A percentile compares a stretch with the other conserved stretches of the same genome.
Conservation (phyloP, 1,140 invertebrate species). For the Pseudomyrmex cubaensis region DNA sequence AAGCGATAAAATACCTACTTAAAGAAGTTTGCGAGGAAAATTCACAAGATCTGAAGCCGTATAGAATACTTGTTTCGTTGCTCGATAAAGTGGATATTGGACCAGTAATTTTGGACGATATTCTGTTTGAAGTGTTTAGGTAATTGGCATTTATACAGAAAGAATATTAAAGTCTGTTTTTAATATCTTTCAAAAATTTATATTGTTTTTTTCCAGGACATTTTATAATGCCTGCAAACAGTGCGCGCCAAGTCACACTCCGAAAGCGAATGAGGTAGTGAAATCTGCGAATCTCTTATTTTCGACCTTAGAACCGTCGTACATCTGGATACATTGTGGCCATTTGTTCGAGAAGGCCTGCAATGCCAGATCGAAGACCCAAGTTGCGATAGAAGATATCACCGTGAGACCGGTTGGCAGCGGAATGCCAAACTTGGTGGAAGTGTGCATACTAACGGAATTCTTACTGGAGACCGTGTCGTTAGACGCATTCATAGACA, state of each 20-base stretch:
- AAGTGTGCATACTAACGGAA: conserved; percentile 90
- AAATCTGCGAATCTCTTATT: conserved; percentile 96
- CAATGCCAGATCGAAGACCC: conserved; percentile 77
- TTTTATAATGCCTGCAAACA: conserved; percentile 84
- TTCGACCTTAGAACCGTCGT: conserved; percentile 93
- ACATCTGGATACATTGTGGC: conserved; percentile 94
- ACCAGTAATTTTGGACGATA: conserved; percentile 93
- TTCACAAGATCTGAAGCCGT: conserved; percentile 91
- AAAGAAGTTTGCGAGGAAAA: conserved; percentile 86
- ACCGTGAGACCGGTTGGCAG: conserved; percentile 86
- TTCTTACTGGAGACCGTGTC: conserved; percentile 93
- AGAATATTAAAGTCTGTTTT: not conserved
- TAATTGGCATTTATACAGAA: conserved; percentile 71
- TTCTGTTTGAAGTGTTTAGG: conserved; percentile 94
- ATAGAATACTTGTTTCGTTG: conserved; percentile 94
- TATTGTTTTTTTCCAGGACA: conserved; percentile 80
- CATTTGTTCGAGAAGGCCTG: conserved; percentile 89
- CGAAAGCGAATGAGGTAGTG: conserved; percentile 87
- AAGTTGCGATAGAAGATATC: conserved; percentile 64
- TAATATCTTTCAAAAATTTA: conserved; percentile 38
- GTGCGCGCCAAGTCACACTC: conserved; percentile 67
- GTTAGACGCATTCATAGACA: conserved; percentile 92
- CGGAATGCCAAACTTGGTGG: conserved; percentile 87
- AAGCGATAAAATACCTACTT: conserved; percentile 88
- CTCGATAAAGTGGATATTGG: conserved; percentile 96